Conservation (phyloP, 2,797 vertebrate genomes). For the Sylvia borin region DNA sequence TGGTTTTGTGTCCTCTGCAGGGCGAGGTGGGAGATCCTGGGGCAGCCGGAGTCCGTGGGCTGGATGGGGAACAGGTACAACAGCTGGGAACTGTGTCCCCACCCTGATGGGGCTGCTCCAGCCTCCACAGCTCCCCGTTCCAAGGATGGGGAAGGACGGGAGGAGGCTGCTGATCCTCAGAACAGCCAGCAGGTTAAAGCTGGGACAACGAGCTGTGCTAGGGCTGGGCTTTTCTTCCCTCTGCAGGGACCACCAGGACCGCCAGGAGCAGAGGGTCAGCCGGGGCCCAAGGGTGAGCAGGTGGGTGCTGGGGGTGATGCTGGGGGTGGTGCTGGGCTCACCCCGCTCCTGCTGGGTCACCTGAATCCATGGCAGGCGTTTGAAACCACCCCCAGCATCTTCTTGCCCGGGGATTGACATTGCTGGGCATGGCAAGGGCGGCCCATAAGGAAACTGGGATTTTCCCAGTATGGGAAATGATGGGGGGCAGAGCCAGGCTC, state of each 20-base stretch:
- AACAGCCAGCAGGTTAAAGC: not conserved
- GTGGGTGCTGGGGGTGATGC: constrained; percentile 48
- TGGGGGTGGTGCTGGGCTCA: not conserved
- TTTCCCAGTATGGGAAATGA: not conserved
- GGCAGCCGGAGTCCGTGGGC: constrained; percentile 75
- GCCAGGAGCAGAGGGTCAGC: constrained; percentile 75
- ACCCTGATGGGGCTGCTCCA: not conserved
- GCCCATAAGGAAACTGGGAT: accelerated
- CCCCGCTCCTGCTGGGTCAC: not conserved
- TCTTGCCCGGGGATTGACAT: accelerated
- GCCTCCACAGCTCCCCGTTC: not conserved
- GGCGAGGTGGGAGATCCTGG: constrained; percentile 79
- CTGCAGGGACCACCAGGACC: constrained; percentile 80
- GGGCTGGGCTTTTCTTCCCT: not conserved
- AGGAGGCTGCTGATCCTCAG: not conserved
- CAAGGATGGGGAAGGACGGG: not conserved
- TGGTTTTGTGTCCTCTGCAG: constrained; percentile 58
- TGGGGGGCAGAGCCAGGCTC: not conserved
- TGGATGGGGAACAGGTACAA: constrained; percentile 84
- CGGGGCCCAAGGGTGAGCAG: constrained; percentile 85
- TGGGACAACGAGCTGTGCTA: not conserved
- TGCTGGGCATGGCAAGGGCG: not conserved
- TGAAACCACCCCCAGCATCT: not conserved
- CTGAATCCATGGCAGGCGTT: not conserved
- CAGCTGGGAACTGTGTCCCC: not conserved